Base-by-base conservation (phyloP, 2,888 invertebrate species). In the Sphecodes monilicornis region DNA sequence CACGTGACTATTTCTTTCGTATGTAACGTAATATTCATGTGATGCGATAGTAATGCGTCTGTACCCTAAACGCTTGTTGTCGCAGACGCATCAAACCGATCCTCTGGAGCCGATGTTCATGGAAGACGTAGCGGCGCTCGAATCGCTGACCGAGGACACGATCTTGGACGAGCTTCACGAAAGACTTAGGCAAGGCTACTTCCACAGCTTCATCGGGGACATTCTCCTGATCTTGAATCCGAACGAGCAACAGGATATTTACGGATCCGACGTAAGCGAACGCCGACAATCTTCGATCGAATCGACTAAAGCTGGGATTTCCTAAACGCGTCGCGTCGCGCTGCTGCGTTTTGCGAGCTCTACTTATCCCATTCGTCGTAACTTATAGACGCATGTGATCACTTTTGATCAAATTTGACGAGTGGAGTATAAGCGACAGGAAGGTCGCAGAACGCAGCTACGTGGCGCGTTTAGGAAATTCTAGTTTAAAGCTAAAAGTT, bases 91-190 rank as follows among this genome's bases (percentile, higher is more conserved):
- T 77, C 94, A 94, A 76, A 92, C 92, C 3, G 94, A 95, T 36
- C 96, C 96, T 80, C 96, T 97, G 11, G 97, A 98, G 92, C 96
- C 96, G 2, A 97, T 98, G 97, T 96, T 97, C 92, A 97, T 97
- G 1, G 98, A 98, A 95, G 98, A 98, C 95, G 95, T 98, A 85
- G 98, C 98, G 0, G 97, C 97, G 5, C 94, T 98, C 71, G 97
- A 97, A 86, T 95, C 95, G 80, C 95, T 98, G 6, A 96, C 96
- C n/a, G 98, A 98, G 93, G 97, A 97, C 76, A 95, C 95, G 72
- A 96, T 98, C 71, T 93, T 98, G 32, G 95, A 96, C 60, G 97
- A 97, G 91, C 93, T 98, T 46, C 96, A 97, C 90, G 96, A 96
- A 75, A 96, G 98, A 91, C 95, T 97, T 91, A 95, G 96, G 41